A percentile compares a stretch with the other conserved stretches of the same genome.
Evolutionary conservation across 2,888 invertebrate species (phyloP).

Genomic region (Rotaria sp.): DNA sequence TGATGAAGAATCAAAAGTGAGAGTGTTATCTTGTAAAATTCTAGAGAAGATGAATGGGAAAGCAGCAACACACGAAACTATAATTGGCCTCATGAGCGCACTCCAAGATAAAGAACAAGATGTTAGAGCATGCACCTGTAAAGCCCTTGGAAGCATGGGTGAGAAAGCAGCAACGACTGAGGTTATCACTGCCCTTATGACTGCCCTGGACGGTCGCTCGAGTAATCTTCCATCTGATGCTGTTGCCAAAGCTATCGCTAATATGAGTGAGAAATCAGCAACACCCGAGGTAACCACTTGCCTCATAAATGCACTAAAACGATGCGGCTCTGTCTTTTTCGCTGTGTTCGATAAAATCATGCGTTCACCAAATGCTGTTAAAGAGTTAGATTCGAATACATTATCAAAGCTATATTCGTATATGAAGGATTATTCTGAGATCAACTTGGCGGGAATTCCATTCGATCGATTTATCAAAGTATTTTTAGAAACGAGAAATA

Average conservation of each 20-base stretch:
- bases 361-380: neutral
- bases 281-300: no score
- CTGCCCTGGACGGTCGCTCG: no score
- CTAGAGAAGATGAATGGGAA: neutral
- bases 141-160: neutral
- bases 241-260: neutral
- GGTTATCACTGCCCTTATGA: neutral
- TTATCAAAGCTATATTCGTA: neutral
- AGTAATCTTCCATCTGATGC: no score
- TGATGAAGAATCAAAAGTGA: neutral
- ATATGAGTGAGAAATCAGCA: neutral
- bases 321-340: neutral
- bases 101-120: neutral
- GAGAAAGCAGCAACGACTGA: neutral
- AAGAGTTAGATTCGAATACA: neutral
- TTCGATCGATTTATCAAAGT: neutral
- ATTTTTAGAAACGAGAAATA: neutral
- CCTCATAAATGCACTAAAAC: no score
- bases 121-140: neutral
- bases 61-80: neutral
- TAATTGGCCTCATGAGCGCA: neutral
- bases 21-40: neutral
- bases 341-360: neutral
- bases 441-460: neutral
- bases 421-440: neutral